Evolutionary conservation across 2,113 vertebrate genomes (phyloP).

Genomic region (Pseudorhombus dupliciocellatus): DNA sequence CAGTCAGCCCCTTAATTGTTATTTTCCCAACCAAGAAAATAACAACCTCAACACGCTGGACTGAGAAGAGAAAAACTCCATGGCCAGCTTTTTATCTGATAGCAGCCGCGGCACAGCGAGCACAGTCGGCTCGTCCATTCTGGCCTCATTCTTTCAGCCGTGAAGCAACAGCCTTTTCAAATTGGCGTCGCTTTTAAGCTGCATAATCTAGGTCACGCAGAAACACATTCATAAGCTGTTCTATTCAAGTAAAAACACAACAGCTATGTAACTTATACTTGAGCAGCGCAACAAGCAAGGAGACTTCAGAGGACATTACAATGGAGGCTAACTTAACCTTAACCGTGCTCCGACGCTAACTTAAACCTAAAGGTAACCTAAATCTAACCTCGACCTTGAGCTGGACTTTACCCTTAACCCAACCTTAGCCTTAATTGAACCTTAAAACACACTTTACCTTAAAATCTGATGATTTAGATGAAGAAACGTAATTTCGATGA

Average conservation of each 20-base stretch:
- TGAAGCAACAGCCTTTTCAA: constrained; percentile 37
- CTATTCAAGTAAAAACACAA: constrained; percentile 9
- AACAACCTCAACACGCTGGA: not conserved
- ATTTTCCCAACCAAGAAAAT: not conserved
- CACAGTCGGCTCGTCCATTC: constrained; percentile 21
- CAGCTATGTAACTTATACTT: not conserved
- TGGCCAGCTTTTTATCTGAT: constrained; percentile 12
- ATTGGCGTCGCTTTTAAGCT: constrained; percentile 8
- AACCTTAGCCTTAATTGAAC: too few species aligned
- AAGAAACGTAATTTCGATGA: too few species aligned
- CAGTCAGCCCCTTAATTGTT: not conserved
- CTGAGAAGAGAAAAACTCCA: not conserved
- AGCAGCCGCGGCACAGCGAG: not conserved
- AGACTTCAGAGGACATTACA: not conserved
- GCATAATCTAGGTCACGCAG: constrained; percentile 30
- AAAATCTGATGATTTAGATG: too few species aligned
- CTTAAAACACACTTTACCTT: too few species aligned
- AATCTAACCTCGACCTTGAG: not conserved
- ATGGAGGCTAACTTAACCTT: not conserved
- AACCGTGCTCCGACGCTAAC: not conserved
- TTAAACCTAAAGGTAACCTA: too few species aligned
- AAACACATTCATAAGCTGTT: constrained; percentile 20
- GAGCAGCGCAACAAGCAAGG: not conserved
- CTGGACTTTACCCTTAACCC: too few species aligned
- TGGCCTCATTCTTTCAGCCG: constrained; percentile 57